Base-by-base conservation (phyloP, 2,888 invertebrate genomes). In the Tiliacea aurago region DNA sequence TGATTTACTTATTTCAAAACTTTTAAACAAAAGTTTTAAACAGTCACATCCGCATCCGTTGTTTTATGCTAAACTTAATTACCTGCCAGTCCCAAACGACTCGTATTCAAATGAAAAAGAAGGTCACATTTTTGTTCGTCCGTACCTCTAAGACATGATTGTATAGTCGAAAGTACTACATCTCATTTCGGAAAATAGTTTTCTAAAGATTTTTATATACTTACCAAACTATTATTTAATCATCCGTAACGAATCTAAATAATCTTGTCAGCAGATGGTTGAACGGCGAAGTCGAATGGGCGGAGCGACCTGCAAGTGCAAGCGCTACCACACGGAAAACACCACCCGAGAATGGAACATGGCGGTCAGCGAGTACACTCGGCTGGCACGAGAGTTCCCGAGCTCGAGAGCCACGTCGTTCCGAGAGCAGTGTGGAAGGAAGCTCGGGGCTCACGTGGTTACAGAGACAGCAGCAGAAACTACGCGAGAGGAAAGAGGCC, bases 401-500 rank as follows among this genome's bases (percentile, higher is more conserved):
- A 13, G 90, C 90, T 15, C 87, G 95, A 61, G 96, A 96, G 80
- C 93, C 95, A 0, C 90, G 95, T 13, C 91, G 95, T n/a, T 95
- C 95, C 4, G 95, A 95, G 84, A 94, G 94, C 68, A 91, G 91
- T 55, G 88, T 90, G 18, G 95, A 94, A 77, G 93, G 93, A 56
- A 93, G 93, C 81, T 94, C 96, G n/a, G 97, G 97, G 41, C 94
- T 97, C 82, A 98, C 98, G 71, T 98, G 98, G 98, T 96, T 98
- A 79, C 98, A 98, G 93, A 97, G 98, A 83, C 98, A 98, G 90
- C 98, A 98, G 90, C 97, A 98, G 91, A 98, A 98, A 91, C 96
- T 98, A 62, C 97, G 98, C 65, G 98, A 98, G 87, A 97, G 98
- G 85, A 97, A 97, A 87, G 98, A 98, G 91, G 97, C 97, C 77